phyloP scores from a whole-genome alignment of 2,113 vertebrate species.

The Ammodytes dubius region DNA sequence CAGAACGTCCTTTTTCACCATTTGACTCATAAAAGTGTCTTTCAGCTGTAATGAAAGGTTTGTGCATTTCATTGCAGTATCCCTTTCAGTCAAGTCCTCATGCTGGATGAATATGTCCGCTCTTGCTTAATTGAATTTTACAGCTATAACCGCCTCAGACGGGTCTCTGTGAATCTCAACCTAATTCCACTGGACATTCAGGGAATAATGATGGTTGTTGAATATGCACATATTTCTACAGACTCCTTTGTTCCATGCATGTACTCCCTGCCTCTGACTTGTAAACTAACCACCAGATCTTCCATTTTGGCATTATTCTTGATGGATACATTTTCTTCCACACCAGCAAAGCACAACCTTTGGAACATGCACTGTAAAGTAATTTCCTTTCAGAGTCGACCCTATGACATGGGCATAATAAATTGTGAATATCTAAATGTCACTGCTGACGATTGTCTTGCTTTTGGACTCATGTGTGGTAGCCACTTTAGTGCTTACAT shows the following conservation, averaged over 20 bases:
- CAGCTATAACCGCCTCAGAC: slow-evolving; percentile 25
- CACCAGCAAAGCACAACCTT: not conserved
- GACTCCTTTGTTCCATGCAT: slow-evolving; percentile 16
- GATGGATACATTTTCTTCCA: not conserved
- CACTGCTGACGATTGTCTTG: not conserved
- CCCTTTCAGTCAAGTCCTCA: slow-evolving; percentile 25
- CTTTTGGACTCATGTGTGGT: not conserved
- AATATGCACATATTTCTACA: slow-evolving; percentile 7
- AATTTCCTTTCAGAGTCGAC: not conserved
- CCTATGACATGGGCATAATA: not conserved
- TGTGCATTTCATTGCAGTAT: slow-evolving; percentile 12
- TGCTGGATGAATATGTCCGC: slow-evolving; percentile 31
- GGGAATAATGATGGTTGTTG: not conserved
- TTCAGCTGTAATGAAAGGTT: slow-evolving; percentile 43
- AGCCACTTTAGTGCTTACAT: not conserved
- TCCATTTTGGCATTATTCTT: not conserved
- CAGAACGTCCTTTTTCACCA: slow-evolving; percentile 31
- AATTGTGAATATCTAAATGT: not conserved
- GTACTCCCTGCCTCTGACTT: slow-evolving; percentile 13
- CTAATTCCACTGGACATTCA: slow-evolving; percentile 24
- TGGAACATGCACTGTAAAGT: not conserved
- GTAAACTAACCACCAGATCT: not conserved
- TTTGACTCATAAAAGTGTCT: slow-evolving; percentile 39
- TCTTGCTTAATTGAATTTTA: slow-evolving; percentile 43
- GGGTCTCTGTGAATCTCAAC: slow-evolving; percentile 11